Evolutionary conservation across 2,888 invertebrate species (phyloP).

Genomic region (Portevinia maculata): DNA sequence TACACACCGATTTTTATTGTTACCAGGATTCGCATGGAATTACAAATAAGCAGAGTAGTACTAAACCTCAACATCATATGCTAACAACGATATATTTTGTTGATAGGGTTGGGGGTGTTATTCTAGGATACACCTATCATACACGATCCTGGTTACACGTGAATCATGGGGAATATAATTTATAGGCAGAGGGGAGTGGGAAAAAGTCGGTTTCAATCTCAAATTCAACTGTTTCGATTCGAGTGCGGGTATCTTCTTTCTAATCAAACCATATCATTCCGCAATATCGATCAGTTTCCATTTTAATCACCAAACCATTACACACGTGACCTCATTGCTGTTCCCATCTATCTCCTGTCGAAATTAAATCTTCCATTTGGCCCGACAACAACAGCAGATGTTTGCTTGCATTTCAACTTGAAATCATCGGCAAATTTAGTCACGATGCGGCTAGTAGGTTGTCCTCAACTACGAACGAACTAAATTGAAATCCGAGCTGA

Average conservation of each 20-base stretch:
- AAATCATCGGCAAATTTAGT: conserved; percentile 48
- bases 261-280: conserved; percentile 55
- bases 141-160: conserved; percentile 18
- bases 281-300: conserved; percentile 58
- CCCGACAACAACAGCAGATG: conserved; percentile 41
- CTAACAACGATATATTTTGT: conserved; percentile 53
- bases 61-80: conserved; percentile 54
- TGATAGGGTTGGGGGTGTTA: conserved; percentile 21
- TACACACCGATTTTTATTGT: conserved; percentile 72
- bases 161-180: conserved; percentile 56
- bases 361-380: conserved; percentile 20
- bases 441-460: conserved; percentile 24
- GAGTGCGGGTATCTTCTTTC: neutral
- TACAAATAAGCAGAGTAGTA: conserved; percentile 53
- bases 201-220: neutral
- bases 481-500: conserved; percentile 62
- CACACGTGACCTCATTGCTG: conserved; percentile 58
- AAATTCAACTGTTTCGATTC: no score
- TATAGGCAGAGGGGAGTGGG: neutral
- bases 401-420: conserved; percentile 14
- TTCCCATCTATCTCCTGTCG: neutral
- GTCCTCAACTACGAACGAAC: conserved; percentile 43
- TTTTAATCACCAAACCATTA: conserved; percentile 64
- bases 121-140: conserved; percentile 47
- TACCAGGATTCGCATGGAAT: conserved; percentile 58